phyloP scores from a whole-genome alignment of 1,140 invertebrate species.

The Aphis gossypii region DNA sequence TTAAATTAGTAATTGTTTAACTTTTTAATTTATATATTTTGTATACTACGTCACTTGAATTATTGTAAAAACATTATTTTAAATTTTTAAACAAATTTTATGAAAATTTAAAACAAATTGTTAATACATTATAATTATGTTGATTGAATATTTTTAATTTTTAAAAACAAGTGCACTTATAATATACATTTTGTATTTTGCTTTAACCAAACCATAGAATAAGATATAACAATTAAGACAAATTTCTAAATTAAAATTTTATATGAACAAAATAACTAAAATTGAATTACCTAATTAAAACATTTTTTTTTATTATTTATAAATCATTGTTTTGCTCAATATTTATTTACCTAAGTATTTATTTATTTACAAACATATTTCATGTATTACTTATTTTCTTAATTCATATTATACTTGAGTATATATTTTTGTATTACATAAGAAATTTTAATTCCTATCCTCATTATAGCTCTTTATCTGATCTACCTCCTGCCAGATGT shows the following conservation, averaged over 20 bases:
- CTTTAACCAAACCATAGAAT: slow-evolving; percentile 42
- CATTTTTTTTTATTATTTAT: slow-evolving; percentile 34
- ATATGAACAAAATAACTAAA: slow-evolving; percentile 40
- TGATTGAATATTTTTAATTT: slow-evolving; percentile 46
- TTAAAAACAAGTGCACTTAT: slow-evolving; percentile 54
- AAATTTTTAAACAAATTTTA: slow-evolving; percentile 47
- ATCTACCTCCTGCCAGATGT: background rate
- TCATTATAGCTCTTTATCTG: background rate
- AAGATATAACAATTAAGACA: slow-evolving; percentile 35
- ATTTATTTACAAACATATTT: background rate
- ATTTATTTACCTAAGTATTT: background rate
- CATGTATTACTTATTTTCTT: background rate
- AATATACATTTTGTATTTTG: slow-evolving; percentile 30
- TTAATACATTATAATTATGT: slow-evolving; percentile 25
- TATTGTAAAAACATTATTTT: slow-evolving; percentile 49
- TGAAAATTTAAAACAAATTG: slow-evolving; percentile 20
- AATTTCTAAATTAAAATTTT: slow-evolving; percentile 29
- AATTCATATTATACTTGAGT: background rate
- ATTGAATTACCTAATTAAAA: slow-evolving; percentile 20
- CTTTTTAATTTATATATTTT: slow-evolving; percentile 37
- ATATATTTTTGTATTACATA: background rate
- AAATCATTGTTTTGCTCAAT: slow-evolving; percentile 6
- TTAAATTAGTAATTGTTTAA: slow-evolving; percentile 52
- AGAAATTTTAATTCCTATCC: background rate
- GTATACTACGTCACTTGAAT: background rate